phyloP scores from a whole-genome alignment of 2,113 vertebrate genomes.

The Phrynosoma platyrhinos region DNA sequence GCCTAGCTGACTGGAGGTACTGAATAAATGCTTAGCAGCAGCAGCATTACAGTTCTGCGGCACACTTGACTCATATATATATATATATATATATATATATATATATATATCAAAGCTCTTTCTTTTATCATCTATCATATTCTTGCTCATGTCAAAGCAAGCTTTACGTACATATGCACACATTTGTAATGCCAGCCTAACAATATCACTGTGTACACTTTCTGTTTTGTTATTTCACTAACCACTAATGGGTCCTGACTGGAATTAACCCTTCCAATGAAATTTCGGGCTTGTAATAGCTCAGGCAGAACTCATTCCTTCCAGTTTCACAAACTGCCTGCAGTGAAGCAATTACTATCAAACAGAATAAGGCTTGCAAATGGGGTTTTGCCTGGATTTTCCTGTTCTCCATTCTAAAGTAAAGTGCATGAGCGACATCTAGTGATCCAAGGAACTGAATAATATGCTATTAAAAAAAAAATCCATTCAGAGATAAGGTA shows the following conservation, averaged over 20 bases:
- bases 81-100: too few species aligned
- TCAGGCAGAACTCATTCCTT: conserved; percentile 5
- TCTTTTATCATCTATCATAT: conserved; percentile 6
- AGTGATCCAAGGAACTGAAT: background rate
- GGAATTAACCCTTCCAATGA: background rate
- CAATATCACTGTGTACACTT: background rate
- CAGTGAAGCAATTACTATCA: conserved; percentile 34
- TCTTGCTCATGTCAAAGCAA: conserved; percentile 15
- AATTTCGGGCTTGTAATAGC: background rate
- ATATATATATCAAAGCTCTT: background rate
- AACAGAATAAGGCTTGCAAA: background rate
- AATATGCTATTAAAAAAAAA: background rate
- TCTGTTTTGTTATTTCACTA: conserved; percentile 3
- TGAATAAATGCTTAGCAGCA: conserved; percentile 14
- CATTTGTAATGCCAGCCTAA: background rate
- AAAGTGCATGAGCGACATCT: conserved; percentile 47
- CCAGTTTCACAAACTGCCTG: conserved; percentile 25
- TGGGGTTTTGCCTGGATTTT: fast-evolving
- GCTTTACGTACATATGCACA: background rate
- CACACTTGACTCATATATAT: conserved; percentile 44
- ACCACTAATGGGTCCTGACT: background rate
- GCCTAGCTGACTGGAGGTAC: background rate
- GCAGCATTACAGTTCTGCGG: conserved; percentile 19
- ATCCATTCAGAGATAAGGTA: fast-evolving
- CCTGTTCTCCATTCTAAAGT: fast-evolving